phyloP scores from a whole-genome alignment of 2,797 vertebrate species.

The Graptemys geographica region DNA sequence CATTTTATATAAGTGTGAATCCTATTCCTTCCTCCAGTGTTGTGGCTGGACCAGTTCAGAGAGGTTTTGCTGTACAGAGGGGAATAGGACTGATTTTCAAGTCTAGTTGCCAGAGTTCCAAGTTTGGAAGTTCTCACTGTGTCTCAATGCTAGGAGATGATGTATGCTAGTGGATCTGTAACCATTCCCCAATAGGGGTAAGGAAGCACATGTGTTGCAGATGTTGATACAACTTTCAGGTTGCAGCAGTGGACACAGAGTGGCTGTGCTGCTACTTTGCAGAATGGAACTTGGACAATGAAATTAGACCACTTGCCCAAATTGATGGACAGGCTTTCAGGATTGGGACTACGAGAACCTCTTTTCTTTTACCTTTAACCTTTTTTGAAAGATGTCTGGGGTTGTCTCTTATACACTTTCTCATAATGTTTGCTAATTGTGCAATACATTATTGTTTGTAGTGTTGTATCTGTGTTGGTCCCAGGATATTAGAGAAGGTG shows the following conservation, averaged over 20 bases:
- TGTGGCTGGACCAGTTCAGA: background rate
- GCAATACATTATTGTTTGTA: background rate
- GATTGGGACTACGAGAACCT: background rate
- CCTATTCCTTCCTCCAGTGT: background rate
- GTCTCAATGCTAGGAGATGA: background rate
- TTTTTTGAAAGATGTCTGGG: background rate
- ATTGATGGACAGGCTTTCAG: background rate
- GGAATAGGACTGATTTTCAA: background rate
- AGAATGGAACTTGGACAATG: background rate
- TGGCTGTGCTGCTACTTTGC: background rate
- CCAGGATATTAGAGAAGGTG: background rate
- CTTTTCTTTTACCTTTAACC: background rate
- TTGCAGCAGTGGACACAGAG: background rate
- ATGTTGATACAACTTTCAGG: background rate
- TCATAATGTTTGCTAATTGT: constrained; percentile 24
- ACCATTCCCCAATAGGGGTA: background rate
- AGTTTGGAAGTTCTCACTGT: background rate
- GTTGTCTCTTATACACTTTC: background rate
- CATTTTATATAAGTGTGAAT: background rate
- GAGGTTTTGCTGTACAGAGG: background rate
- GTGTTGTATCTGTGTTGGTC: no score
- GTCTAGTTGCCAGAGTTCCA: background rate
- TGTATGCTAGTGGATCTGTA: background rate
- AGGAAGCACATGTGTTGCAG: background rate
- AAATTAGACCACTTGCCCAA: background rate